Percentiles rank a stretch among this genome's conserved stretches.
Conservation (phyloP, 2,113 vertebrate species). For the Lynx canadensis region DNA sequence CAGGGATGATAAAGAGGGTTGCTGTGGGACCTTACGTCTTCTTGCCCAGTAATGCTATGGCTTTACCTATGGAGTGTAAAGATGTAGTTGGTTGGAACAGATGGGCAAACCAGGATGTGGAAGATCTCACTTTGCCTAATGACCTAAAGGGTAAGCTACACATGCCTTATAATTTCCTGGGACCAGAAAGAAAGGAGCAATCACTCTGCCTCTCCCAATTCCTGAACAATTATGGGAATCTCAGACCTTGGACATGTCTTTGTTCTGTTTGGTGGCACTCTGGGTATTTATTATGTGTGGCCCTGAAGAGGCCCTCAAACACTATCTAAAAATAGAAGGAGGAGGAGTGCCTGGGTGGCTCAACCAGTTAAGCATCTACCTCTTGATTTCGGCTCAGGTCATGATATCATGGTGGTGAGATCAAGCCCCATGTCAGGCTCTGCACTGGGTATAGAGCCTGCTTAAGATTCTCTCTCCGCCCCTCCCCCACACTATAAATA, state of each 20-base stretch:
- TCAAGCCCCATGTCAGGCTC: no score
- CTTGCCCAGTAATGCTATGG: background rate
- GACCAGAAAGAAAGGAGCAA: background rate
- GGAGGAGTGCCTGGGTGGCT: background rate
- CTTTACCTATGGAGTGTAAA: background rate
- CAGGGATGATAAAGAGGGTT: background rate
- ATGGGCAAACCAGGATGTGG: background rate
- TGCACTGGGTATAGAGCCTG: no score
- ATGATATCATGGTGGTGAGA: no score
- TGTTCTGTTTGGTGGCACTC: background rate
- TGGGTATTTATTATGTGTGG: background rate
- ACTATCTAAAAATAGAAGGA: background rate
- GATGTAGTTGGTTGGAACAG: background rate
- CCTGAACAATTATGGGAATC: background rate
- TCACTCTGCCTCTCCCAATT: background rate
- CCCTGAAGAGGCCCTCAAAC: background rate
- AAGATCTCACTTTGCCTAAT: background rate
- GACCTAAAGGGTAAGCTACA: background rate
- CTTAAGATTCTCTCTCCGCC: no score
- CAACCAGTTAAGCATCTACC: no score
- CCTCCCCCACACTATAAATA: no score
- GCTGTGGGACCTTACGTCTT: background rate
- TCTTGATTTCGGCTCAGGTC: no score
- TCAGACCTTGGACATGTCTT: background rate
- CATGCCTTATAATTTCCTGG: background rate